Conservation (phyloP, 2,888 invertebrate genomes). For the Pseudococcus viburni region DNA sequence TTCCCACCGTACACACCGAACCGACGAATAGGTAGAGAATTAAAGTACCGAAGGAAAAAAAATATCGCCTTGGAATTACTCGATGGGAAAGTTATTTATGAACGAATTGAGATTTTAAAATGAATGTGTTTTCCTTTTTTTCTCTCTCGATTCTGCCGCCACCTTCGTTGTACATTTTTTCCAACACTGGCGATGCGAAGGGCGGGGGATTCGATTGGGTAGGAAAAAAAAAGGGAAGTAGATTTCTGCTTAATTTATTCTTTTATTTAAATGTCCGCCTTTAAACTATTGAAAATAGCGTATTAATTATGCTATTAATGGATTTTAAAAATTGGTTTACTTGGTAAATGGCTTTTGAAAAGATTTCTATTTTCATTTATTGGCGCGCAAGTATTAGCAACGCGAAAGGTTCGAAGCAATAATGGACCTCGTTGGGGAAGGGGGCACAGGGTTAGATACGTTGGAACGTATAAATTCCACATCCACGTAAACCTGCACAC, state of each 20-base stretch:
- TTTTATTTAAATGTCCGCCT: constrained; percentile 57
- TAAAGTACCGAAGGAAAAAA: not conserved
- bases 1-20: not conserved
- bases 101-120: constrained; percentile 31
- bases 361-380: constrained; percentile 49
- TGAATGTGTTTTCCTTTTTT: constrained; percentile 27
- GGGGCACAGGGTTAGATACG: not conserved
- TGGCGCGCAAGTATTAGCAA: constrained; percentile 7
- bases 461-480: not conserved
- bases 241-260: constrained; percentile 55
- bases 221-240: constrained; percentile 16
- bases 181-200: not conserved
- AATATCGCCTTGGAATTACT: not conserved
- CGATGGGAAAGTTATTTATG: constrained; percentile 17
- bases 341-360: constrained; percentile 50
- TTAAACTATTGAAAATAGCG: constrained; percentile 55
- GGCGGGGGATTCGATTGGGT: not conserved
- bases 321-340: constrained; percentile 55
- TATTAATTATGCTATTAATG: constrained; percentile 55
- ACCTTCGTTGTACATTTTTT: not conserved
- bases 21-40: not conserved
- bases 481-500: not conserved
- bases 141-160: not conserved
- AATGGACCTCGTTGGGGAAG: not conserved
- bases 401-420: not conserved